Percentiles rank a stretch among this genome's conserved stretches.
Evolutionary conservation across 2,113 vertebrate genomes (phyloP).

Genomic region (Vidua macroura): DNA sequence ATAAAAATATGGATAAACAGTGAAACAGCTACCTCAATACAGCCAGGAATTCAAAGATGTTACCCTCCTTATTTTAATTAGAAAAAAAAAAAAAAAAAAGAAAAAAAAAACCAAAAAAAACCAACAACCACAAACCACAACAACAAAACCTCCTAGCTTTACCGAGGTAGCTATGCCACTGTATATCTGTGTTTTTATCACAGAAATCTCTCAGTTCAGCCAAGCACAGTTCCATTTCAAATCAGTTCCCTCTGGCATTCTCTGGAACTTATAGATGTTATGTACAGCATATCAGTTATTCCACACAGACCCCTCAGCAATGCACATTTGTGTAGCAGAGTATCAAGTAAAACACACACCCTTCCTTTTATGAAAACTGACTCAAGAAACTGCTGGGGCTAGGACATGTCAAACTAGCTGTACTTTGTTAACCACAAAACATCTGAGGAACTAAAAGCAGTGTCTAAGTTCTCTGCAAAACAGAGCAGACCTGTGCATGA

Average conservation of each 20-base stretch:
- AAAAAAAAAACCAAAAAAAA: no score
- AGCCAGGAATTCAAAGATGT: neutral
- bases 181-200: neutral
- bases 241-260: neutral
- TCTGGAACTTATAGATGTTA: neutral
- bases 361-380: neutral
- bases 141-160: no score
- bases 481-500: neutral
- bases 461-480: neutral
- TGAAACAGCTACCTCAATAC: neutral
- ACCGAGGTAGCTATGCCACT: neutral
- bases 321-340: rapidly evolving
- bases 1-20: neutral
- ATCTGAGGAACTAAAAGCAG: neutral
- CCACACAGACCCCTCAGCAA: neutral
- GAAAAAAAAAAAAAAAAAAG: neutral
- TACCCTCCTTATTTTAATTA: neutral
- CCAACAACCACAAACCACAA: no score
- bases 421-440: neutral
- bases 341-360: neutral
- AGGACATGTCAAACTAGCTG: neutral
- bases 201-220: neutral
- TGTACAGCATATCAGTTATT: neutral
- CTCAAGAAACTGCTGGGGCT: neutral
- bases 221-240: neutral